Conservation (phyloP, 2,888 invertebrate genomes). For the Coenonympha glycerion region DNA sequence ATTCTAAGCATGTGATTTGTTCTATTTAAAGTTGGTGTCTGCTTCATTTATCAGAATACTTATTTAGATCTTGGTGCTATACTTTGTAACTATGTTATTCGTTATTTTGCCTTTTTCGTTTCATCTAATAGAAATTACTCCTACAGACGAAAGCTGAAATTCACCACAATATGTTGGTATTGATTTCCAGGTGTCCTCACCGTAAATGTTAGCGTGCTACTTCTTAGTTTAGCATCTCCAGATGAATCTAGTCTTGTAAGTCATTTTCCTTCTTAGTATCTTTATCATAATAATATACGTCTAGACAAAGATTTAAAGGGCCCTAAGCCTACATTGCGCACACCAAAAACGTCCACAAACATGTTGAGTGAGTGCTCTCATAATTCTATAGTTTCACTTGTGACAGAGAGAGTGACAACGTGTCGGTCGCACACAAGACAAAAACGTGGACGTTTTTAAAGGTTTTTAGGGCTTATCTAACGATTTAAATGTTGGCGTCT, state of each 20-base stretch:
- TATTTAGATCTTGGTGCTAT: constrained; percentile 15
- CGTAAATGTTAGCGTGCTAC: constrained; percentile 94
- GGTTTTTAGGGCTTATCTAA: no score
- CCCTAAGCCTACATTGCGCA: no score
- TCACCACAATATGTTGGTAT: constrained; percentile 18
- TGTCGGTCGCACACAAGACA: no score
- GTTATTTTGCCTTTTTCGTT: constrained; percentile 18
- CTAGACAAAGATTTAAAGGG: no score
- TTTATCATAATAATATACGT: no score
- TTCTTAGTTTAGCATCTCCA: constrained; percentile 95
- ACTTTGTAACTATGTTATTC: constrained; percentile 8
- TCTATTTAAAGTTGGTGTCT: constrained; percentile 17
- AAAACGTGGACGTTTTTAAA: no score
- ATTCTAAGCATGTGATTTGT: constrained; percentile 22
- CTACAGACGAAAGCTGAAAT: constrained; percentile 11
- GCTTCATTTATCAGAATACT: constrained; percentile 15
- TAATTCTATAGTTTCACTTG: no score
- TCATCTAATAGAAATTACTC: neutral
- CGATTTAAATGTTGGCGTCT: no score
- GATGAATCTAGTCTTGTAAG: constrained; percentile 97
- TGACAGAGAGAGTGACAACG: no score
- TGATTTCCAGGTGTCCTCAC: constrained; percentile 87
- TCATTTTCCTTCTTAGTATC: constrained; percentile 37
- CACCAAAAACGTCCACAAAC: no score
- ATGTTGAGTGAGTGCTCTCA: no score